These are phyloP conservation scores for Bathynomus jamesi DNA, from an alignment of 1,140 invertebrate species.

Conservation along the genomic window DNA sequence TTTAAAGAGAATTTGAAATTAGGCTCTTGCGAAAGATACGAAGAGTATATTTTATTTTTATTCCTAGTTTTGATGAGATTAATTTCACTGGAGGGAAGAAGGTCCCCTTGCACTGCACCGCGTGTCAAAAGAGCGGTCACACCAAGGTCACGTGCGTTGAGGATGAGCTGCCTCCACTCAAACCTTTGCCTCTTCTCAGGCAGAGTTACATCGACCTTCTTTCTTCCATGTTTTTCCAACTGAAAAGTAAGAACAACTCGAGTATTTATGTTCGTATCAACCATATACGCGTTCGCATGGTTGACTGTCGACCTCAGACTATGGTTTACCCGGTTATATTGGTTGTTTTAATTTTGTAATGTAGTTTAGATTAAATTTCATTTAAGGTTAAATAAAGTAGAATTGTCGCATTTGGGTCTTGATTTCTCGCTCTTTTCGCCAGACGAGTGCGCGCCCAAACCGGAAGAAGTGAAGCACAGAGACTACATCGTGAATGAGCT, in stretches of 20 bases:
- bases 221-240: conserved; percentile 33
- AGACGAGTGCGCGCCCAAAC: conserved; percentile 38
- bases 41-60: too few species aligned
- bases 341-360: too few species aligned
- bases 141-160: conserved; percentile 49
- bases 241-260: conserved; percentile 10
- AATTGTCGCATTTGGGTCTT: not conserved
- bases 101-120: conserved; percentile 47
- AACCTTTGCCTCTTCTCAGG: conserved; percentile 43
- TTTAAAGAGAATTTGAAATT: too few species aligned
- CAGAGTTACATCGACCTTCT: conserved; percentile 34
- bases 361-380: too few species aligned
- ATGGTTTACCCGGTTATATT: too few species aligned
- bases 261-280: too few species aligned
- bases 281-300: too few species aligned
- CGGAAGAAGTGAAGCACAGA: conserved; percentile 42
- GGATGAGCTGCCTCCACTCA: conserved; percentile 46
- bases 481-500: conserved; percentile 43
- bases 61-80: conserved; percentile 14
- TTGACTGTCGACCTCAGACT: too few species aligned
- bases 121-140: conserved; percentile 52
- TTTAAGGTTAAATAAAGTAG: too few species aligned
- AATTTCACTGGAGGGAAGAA: conserved; percentile 39
- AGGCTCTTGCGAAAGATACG: too few species aligned
- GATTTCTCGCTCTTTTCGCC: not conserved